These are phyloP conservation scores for Oscheius sp. DNA, from an alignment of 1,140 invertebrate species.

Conservation along the genomic window DNA sequence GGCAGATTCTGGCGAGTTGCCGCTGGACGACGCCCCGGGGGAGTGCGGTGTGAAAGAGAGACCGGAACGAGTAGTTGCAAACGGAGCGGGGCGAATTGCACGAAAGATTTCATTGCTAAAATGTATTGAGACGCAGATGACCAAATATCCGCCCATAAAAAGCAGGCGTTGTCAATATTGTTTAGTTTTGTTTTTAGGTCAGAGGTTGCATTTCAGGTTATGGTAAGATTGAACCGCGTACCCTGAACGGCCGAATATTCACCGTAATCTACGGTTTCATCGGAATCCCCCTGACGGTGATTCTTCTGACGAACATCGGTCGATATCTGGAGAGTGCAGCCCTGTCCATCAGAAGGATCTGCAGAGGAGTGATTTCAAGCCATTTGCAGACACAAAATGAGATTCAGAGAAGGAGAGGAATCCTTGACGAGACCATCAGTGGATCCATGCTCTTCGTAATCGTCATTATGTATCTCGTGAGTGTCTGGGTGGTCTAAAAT, in stretches of 20 bases:
- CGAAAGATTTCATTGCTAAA: too few relatives aligned
- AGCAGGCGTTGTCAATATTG: neutral
- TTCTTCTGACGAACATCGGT: slow-evolving; percentile 57
- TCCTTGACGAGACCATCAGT: slow-evolving; percentile 37
- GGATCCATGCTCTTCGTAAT: slow-evolving; percentile 46
- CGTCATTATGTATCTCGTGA: slow-evolving; percentile 49
- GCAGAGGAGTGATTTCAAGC: neutral
- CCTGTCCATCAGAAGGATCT: slow-evolving; percentile 29
- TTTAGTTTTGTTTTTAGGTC: too few relatives aligned
- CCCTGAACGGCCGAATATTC: slow-evolving; percentile 50
- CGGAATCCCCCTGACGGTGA: slow-evolving; percentile 56
- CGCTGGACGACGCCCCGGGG: neutral
- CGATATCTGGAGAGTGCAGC: slow-evolving; percentile 53
- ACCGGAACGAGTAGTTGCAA: too few relatives aligned
- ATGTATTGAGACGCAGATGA: neutral
- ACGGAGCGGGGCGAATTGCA: neutral
- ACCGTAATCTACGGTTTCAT: slow-evolving; percentile 57
- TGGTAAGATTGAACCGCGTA: slow-evolving; percentile 54
- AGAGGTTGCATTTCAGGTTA: slow-evolving; percentile 51
- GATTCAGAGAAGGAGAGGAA: neutral
- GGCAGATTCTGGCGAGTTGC: neutral
- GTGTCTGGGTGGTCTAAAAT: slow-evolving; percentile 20
- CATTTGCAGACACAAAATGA: too few relatives aligned
- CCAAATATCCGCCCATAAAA: neutral
- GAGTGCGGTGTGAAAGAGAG: neutral